These are phyloP conservation scores for Dasyornis broadbenti DNA, from an alignment of 2,113 vertebrate genomes.

Conservation along the genomic window DNA sequence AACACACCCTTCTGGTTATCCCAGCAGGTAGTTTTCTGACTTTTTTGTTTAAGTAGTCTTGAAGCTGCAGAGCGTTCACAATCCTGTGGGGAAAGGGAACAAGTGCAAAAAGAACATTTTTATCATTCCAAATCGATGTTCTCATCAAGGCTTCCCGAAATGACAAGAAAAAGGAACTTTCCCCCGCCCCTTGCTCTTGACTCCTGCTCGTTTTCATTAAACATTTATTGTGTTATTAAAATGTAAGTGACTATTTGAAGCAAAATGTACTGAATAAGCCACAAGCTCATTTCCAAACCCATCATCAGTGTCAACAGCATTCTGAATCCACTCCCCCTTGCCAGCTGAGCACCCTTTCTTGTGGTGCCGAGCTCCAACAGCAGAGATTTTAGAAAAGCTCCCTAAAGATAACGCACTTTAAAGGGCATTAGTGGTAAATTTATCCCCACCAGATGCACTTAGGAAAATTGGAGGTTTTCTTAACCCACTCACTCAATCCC, in stretches of 20 bases:
- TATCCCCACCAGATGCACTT: not conserved
- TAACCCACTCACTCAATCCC: not conserved
- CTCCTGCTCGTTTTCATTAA: constrained; percentile 10
- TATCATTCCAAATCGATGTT: not conserved
- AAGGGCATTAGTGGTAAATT: not conserved
- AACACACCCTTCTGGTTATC: constrained; percentile 57
- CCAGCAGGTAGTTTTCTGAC: constrained; percentile 31
- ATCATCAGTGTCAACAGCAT: not conserved
- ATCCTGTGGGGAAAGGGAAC: not conserved
- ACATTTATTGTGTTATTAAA: not conserved
- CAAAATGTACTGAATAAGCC: not conserved
- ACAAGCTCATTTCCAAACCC: not conserved
- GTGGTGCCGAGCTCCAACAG: not conserved
- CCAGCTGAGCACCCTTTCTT: not conserved
- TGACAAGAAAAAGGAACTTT: not conserved
- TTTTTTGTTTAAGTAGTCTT: constrained; percentile 19
- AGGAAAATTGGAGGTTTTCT: not conserved
- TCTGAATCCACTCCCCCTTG: not conserved
- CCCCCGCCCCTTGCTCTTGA: not conserved
- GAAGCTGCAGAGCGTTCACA: constrained; percentile 34
- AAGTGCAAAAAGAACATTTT: not conserved
- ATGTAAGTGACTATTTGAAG: not conserved
- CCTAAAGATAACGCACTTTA: not conserved
- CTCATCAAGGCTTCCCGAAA: not conserved
- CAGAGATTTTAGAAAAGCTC: not conserved